Evolutionary conservation across 2,888 invertebrate species (phyloP).

Genomic region (Megastigmus dorsalis): DNA sequence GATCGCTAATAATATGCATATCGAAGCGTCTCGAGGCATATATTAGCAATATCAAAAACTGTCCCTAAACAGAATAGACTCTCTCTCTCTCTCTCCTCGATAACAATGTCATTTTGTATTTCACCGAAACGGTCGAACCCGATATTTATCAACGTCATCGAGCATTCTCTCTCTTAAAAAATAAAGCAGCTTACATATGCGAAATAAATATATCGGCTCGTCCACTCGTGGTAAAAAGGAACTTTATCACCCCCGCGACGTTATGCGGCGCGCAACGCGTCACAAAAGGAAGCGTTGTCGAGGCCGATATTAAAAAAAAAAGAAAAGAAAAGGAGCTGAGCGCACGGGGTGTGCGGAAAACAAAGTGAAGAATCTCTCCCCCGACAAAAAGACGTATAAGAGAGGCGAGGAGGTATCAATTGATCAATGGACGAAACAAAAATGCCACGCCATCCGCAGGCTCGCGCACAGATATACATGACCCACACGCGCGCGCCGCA

Average conservation of each 20-base stretch:
- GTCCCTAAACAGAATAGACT: not conserved
- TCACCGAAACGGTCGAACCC: not conserved
- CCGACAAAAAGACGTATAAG: too few relatives aligned
- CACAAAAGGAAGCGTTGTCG: slow-evolving; percentile 3
- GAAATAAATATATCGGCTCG: slow-evolving; percentile 2
- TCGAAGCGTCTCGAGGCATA: slow-evolving; percentile 10
- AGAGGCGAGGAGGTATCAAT: slow-evolving; percentile 49
- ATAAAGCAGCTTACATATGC: too few relatives aligned
- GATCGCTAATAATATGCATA: slow-evolving; percentile 22
- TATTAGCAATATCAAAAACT: slow-evolving; percentile 16
- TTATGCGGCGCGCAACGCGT: slow-evolving; percentile 11
- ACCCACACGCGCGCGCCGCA: slow-evolving; percentile 11
- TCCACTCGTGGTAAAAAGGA: slow-evolving; percentile 9
- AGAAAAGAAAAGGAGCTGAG: not conserved
- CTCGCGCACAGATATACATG: too few relatives aligned
- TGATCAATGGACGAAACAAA: slow-evolving; percentile 55
- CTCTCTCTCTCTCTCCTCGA: too few relatives aligned
- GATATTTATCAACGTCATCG: slow-evolving; percentile 48
- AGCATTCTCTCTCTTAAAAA: slow-evolving; percentile 1
- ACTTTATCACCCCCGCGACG: slow-evolving; percentile 25
- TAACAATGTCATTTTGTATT: slow-evolving; percentile 37
- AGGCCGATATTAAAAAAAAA: slow-evolving; percentile 12
- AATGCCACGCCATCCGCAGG: slow-evolving; percentile 26
- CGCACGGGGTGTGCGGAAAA: slow-evolving; percentile 23
- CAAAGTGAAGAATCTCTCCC: slow-evolving; percentile 42